Evolutionary conservation across 1,140 invertebrate species (phyloP).

Genomic region (Chrysoperla carnea): DNA sequence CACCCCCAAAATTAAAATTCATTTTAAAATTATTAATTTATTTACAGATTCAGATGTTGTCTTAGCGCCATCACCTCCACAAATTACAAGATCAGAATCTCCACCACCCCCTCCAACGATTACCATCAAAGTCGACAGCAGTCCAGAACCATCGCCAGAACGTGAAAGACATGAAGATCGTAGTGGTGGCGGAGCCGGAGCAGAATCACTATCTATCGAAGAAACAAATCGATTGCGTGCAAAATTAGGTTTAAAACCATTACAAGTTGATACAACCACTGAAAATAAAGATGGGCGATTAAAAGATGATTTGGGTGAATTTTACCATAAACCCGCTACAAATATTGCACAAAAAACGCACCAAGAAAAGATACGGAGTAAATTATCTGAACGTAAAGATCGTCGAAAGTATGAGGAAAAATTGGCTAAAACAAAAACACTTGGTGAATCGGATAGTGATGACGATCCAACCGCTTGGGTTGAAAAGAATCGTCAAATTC

Average conservation of each 20-base stretch:
- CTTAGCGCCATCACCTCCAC: slow-evolving; percentile 20
- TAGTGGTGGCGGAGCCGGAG: slow-evolving; percentile 21
- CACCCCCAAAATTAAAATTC: background rate
- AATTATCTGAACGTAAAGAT: slow-evolving; percentile 55
- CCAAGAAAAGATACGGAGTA: slow-evolving; percentile 69
- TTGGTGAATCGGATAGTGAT: slow-evolving; percentile 56
- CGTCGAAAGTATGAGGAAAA: slow-evolving; percentile 65
- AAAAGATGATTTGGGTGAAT: slow-evolving; percentile 75
- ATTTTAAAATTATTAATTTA: background rate
- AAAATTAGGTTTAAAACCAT: slow-evolving; percentile 84
- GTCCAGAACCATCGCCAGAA: slow-evolving; percentile 2
- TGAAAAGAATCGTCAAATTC: slow-evolving; percentile 52
- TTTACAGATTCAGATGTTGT: slow-evolving; percentile 22
- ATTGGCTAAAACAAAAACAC: slow-evolving; percentile 40
- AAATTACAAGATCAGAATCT: slow-evolving; percentile 20
- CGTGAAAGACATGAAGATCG: slow-evolving; percentile 17
- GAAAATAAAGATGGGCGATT: slow-evolving; percentile 29
- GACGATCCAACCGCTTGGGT: slow-evolving; percentile 67
- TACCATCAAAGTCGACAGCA: slow-evolving; percentile 10
- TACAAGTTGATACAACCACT: slow-evolving; percentile 44
- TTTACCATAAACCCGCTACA: slow-evolving; percentile 81
- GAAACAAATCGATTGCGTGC: slow-evolving; percentile 85
- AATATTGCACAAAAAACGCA: slow-evolving; percentile 61
- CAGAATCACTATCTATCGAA: slow-evolving; percentile 60
- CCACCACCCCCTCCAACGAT: slow-evolving; percentile 18